phyloP scores from a whole-genome alignment of 2,113 vertebrate genomes.

The Xenotilapia caudafasciata region DNA sequence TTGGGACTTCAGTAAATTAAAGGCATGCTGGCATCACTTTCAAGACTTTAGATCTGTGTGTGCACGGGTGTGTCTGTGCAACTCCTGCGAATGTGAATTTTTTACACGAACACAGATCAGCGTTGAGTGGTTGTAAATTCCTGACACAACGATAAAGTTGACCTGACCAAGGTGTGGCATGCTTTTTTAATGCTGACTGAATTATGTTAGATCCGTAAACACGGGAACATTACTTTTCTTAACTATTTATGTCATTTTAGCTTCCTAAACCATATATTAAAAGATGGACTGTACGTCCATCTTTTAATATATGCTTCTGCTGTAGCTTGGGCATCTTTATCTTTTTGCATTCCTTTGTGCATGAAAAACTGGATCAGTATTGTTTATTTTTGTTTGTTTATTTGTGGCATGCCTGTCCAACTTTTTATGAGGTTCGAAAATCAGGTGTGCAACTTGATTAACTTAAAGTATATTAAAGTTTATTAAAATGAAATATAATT shows the following conservation, averaged over 20 bases:
- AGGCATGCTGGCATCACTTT: constrained; percentile 38
- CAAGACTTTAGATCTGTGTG: constrained; percentile 33
- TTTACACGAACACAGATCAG: not conserved
- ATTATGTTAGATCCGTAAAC: not conserved
- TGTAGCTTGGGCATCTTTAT: not conserved
- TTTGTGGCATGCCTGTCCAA: not conserved
- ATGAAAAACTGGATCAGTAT: not conserved
- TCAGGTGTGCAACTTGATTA: not conserved
- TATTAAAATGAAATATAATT: not conserved
- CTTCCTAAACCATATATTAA: not conserved
- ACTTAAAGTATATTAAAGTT: not conserved
- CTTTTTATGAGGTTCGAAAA: not conserved
- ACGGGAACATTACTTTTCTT: not conserved
- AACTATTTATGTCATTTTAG: not conserved
- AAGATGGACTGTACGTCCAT: not conserved
- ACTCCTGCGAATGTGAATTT: constrained; percentile 10
- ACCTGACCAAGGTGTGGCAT: not conserved
- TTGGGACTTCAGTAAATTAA: constrained; percentile 49
- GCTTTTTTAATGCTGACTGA: not conserved
- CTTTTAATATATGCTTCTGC: not conserved
- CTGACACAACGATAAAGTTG: not conserved
- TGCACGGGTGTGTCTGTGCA: constrained; percentile 12
- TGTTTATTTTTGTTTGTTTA: not conserved
- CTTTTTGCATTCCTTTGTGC: not conserved
- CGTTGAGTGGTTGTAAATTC: not conserved